A percentile compares a stretch with the other conserved stretches of the same genome.
These are phyloP conservation scores for Myotis vivesi DNA, from an alignment of 2,797 vertebrate species.

Conservation along the genomic window DNA sequence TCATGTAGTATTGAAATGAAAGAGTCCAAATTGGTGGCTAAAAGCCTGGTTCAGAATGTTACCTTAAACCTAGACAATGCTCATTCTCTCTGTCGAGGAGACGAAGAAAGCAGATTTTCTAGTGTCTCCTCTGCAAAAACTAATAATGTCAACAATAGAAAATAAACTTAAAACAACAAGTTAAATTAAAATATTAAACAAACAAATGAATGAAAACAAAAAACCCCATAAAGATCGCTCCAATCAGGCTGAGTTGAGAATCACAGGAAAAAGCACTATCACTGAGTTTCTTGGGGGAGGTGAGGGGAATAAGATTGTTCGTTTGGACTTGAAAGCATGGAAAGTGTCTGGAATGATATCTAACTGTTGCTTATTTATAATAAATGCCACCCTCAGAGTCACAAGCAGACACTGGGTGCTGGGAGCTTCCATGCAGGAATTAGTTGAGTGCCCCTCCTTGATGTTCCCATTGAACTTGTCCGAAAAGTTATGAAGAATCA, in stretches of 20 bases:
- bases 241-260: slow-evolving; percentile 46
- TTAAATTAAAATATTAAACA: no score
- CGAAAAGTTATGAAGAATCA: slow-evolving; percentile 52
- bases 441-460: slow-evolving; percentile 36
- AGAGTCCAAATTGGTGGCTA: background rate
- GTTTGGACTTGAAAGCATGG: slow-evolving; percentile 60
- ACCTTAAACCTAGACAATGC: background rate
- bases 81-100: slow-evolving; percentile 41
- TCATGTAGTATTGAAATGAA: background rate
- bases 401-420: background rate
- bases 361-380: slow-evolving; percentile 64
- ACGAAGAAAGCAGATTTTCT: slow-evolving; percentile 76
- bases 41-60: background rate
- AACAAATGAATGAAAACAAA: no score
- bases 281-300: slow-evolving; percentile 46
- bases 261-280: slow-evolving; percentile 18
- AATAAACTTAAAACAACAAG: no score
- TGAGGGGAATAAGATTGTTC: slow-evolving; percentile 38
- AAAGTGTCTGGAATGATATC: slow-evolving; percentile 50
- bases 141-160: no score
- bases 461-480: background rate
- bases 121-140: slow-evolving; percentile 65
- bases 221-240: background rate
- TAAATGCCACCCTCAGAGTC: slow-evolving; percentile 51
- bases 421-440: slow-evolving; percentile 53